Percentiles rank a stretch among this genome's conserved stretches.
These are phyloP conservation scores for Pampusana beccarii DNA, from an alignment of 2,113 vertebrate genomes.

Conservation along the genomic window DNA sequence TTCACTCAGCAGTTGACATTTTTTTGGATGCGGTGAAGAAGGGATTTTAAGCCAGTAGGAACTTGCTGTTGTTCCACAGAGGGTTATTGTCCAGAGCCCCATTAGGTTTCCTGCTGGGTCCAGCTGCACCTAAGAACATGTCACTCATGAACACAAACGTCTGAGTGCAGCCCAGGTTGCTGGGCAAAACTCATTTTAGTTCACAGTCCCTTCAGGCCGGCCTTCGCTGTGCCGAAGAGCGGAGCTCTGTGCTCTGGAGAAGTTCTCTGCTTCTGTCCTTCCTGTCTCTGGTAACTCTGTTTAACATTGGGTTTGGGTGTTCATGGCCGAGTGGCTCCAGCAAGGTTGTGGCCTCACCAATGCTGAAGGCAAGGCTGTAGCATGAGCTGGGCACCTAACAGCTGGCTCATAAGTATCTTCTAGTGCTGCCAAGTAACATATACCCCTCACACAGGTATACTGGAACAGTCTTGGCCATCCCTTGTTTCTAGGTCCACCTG, in stretches of 20 bases:
- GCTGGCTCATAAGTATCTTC: not conserved
- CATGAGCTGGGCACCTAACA: not conserved
- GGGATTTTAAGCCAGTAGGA: not conserved
- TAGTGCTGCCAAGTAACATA: not conserved
- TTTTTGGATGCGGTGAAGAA: not conserved
- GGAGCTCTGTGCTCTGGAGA: not conserved
- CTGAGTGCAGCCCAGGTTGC: not conserved
- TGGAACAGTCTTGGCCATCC: not conserved
- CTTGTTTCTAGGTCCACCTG: not conserved
- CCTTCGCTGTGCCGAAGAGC: not conserved
- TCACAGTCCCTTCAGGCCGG: not conserved
- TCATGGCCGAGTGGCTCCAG: not conserved
- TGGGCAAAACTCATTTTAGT: not conserved
- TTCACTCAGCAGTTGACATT: not conserved
- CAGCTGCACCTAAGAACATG: not conserved
- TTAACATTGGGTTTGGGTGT: not conserved
- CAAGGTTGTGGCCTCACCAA: not conserved
- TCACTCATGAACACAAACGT: accelerated
- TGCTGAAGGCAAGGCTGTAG: not conserved
- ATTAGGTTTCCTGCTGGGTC: not conserved
- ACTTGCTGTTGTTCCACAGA: not conserved
- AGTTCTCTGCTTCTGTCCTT: not conserved
- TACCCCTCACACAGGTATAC: not conserved
- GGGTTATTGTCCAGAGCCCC: not conserved
- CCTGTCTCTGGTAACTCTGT: not conserved